Evolutionary conservation across 92 coral and sea anemone species (phyloP), one percentile per base, ranked within the genome.

Genomic region (Pocillopora meandrina): DNA sequence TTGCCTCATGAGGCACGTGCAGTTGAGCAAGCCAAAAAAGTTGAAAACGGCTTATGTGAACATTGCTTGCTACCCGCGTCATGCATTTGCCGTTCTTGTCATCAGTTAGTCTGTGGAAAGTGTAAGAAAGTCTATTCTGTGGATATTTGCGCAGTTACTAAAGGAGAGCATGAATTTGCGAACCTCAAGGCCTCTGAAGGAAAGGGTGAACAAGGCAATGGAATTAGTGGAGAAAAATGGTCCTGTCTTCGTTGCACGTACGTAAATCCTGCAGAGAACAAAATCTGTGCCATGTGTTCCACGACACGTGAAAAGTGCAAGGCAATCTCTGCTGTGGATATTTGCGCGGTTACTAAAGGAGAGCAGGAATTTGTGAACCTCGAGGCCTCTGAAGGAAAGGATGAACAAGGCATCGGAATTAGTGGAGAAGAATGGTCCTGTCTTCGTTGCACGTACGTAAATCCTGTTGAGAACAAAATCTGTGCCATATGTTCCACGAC

Each of bases 211-310:
- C 9, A n/a, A 26, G 34, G 58, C 52, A n/a, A 0, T 26, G 61
- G 20, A 11, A 17, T 9, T 19, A 61, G 66, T 2, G 65, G 0
- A 19, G 63, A 65, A 10, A 60, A 81, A 21, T 92, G 95, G 95
- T 8, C 67, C 23, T 92, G 95, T 68, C 69, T 59, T 20, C 90
- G 92, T 0, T 92, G 95, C 84, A 92, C 95, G 10, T 81, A 42
- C 74, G 47, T 71, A 11, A 92, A 92, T 75, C 82, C 90, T 18
- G 73, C 74, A 1, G 77, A 72, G 2, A n/a, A 82, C 79, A 85
- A n/a, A 56, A 87, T 85, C n/a, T 92, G 95, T 78, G 20, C 10
- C n/a, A 61, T 87, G 15, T 92, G 95, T 70, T 89, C 85, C 34
- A 49, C n/a, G n/a, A n/a, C n/a, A n/a, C n/a, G 93, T 68, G 23